Evolutionary conservation across 2,113 vertebrate genomes (phyloP).

Genomic region (Craseonycteris thonglongyai): DNA sequence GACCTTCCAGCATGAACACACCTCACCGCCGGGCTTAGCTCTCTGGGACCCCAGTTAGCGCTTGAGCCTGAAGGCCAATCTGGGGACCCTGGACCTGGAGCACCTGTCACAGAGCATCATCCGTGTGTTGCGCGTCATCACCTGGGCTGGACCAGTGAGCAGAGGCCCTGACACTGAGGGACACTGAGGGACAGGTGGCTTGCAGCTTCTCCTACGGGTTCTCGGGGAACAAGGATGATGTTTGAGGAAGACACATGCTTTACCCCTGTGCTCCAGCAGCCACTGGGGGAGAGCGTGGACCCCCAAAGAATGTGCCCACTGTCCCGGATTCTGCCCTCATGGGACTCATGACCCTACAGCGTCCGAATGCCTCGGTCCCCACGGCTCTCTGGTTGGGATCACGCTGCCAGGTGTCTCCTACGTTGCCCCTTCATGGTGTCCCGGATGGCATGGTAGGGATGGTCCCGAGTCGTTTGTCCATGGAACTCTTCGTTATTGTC

Average conservation of each 20-base stretch:
- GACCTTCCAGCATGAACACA: background rate
- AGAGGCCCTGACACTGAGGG: background rate
- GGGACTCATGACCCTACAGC: background rate
- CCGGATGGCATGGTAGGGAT: background rate
- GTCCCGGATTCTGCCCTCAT: background rate
- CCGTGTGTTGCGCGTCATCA: too few relatives aligned
- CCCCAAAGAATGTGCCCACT: fast-evolving
- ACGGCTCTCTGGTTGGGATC: background rate
- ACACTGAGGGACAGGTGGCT: too few relatives aligned
- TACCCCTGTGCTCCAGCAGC: background rate
- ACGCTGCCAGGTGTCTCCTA: too few relatives aligned
- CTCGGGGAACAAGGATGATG: background rate
- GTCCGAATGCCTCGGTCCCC: background rate
- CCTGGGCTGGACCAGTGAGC: background rate
- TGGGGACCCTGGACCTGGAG: background rate
- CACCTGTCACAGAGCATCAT: fast-evolving
- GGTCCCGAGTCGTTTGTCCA: background rate
- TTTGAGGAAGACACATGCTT: background rate
- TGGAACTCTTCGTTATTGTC: background rate
- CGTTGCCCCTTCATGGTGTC: background rate
- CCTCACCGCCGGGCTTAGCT: background rate
- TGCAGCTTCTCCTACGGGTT: background rate
- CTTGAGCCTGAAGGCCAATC: background rate
- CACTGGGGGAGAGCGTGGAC: fast-evolving
- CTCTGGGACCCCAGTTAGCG: background rate